phyloP scores from a whole-genome alignment of 2,113 vertebrate genomes.

The Phylloscopus whistleri region DNA sequence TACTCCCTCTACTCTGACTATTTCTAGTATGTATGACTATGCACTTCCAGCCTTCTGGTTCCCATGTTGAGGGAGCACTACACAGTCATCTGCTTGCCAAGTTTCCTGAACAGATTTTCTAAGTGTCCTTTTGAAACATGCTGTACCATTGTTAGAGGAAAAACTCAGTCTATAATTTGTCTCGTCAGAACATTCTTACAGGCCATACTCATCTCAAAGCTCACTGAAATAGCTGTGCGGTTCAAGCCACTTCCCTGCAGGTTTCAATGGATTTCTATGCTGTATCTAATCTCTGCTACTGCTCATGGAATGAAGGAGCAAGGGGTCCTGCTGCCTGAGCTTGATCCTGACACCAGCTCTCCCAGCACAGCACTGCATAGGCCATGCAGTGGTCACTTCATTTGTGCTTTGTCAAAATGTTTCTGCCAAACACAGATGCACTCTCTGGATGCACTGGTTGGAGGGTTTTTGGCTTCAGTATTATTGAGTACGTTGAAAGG shows the following conservation, averaged over 20 bases:
- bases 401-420: neutral
- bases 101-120: neutral
- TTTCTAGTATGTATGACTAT: neutral
- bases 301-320: neutral
- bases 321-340: neutral
- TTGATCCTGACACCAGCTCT: neutral
- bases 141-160: neutral
- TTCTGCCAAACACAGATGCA: accelerated
- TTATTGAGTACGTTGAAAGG: accelerated
- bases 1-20: neutral
- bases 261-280: neutral
- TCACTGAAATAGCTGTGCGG: accelerated
- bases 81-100: neutral
- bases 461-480: neutral
- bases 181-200: neutral
- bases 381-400: neutral
- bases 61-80: neutral
- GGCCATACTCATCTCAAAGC: neutral
- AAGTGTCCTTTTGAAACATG: neutral
- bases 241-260: neutral
- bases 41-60: neutral
- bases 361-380: neutral
- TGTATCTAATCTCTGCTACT: neutral
- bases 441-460: accelerated
- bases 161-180: neutral